Base-by-base conservation (phyloP, 2,113 vertebrate species). In the Grammatotria lemairii region DNA sequence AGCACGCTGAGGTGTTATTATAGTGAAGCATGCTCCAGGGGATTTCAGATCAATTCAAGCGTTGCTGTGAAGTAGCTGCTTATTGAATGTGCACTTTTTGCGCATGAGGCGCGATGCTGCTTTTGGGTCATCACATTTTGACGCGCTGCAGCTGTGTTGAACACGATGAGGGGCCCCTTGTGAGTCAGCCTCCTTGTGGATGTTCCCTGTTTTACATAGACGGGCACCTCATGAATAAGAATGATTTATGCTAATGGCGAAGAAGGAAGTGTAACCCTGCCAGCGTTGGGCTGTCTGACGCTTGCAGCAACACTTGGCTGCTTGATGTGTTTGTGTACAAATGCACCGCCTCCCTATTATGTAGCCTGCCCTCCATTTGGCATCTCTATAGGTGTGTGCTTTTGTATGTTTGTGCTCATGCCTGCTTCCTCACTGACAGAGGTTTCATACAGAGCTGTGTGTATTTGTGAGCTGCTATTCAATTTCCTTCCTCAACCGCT, bases 161-260 rank as follows among this genome's bases (percentile, higher is more conserved):
- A 94, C 93, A 92, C 7, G 42, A 53, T 9, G 68, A 82, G 60
- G 82, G 65, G 75, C 89, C 86, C 84, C 81, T 84, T 42, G 17
- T 91, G 89, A 93, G 83, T 92, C 93, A 92, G 87, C 83, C 92
- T 91, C 88, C 88, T 89, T 91, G 84, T 92, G 94, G 92, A 93
- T 53, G 78, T 70, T 89, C 85, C 83, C 85, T 92, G 93, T 89
- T 95, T 94, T 88, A 88, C 94, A 95, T 91, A 91, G 83, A 90
- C 84, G 21, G 78, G 86, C 85, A 11, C 70, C 90, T 93, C 91
- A 95, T 96, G 94, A 96, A 96, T 96, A 96, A 83, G 85, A 94
- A 96, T 93, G 83, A 78, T 68, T 89, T 87, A 93, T 95, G 94
- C 90, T 92, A 94, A 96, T 91, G 80, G 60, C 2, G 90, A 91